phyloP scores from a whole-genome alignment of 2,797 vertebrate genomes.

The Melanotaenia pygmaea region DNA sequence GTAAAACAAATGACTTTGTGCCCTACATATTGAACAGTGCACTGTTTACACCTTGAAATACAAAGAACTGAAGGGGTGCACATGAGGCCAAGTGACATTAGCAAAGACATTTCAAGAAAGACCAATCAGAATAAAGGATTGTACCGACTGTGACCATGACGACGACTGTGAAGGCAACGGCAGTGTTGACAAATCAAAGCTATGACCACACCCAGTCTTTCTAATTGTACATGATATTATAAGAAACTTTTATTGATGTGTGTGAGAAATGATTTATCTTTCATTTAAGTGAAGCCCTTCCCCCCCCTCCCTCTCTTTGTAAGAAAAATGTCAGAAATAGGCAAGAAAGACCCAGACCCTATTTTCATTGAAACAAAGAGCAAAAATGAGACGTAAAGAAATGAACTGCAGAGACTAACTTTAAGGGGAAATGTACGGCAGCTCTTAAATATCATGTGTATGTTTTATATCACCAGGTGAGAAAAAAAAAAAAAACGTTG shows the following conservation, averaged over 20 bases:
- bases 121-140: constrained; percentile 46
- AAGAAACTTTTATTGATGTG: constrained; percentile 48
- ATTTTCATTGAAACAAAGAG: constrained; percentile 20
- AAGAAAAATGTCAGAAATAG: constrained; percentile 1
- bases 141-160: constrained; percentile 1
- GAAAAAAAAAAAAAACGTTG: constrained; percentile 17
- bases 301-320: constrained; percentile 13
- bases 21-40: constrained; percentile 32
- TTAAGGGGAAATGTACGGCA: constrained; percentile 44
- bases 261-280: constrained; percentile 50
- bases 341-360: neutral
- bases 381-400: constrained; percentile 2
- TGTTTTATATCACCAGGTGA: constrained; percentile 31
- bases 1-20: constrained; percentile 16
- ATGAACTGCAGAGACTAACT: neutral
- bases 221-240: constrained; percentile 60
- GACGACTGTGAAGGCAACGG: constrained; percentile 9
- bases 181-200: constrained; percentile 45
- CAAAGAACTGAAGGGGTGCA: constrained; percentile 11
- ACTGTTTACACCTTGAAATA: constrained; percentile 57
- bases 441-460: constrained; percentile 51
- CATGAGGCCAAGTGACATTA: neutral
- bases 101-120: constrained; percentile 1
- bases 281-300: constrained; percentile 32
- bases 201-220: constrained; percentile 59